A percentile compares a stretch with the other conserved stretches of the same genome.
These are phyloP conservation scores for Zootoca vivipara DNA, from an alignment of 2,113 vertebrate genomes.

Conservation along the genomic window DNA sequence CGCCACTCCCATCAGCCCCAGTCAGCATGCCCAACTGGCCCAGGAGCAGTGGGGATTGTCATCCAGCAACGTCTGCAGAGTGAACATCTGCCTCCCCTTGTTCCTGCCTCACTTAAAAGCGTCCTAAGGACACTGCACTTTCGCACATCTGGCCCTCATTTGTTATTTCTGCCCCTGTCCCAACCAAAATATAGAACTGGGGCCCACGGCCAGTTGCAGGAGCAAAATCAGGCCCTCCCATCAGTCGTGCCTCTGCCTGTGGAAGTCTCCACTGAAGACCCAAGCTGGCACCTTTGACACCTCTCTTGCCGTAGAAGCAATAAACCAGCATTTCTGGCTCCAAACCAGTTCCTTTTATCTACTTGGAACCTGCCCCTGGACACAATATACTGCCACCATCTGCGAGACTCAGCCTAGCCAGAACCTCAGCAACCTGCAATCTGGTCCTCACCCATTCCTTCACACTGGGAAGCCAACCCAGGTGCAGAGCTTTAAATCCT, in stretches of 20 bases:
- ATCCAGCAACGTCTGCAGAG: too few relatives aligned
- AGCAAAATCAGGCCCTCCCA: too few relatives aligned
- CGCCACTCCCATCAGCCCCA: too few relatives aligned
- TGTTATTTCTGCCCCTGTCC: too few relatives aligned
- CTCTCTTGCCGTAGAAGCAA: not conserved
- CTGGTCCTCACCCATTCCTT: not conserved
- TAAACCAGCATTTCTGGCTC: not conserved
- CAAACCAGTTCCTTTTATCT: not conserved
- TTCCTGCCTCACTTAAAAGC: too few relatives aligned
- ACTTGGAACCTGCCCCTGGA: not conserved
- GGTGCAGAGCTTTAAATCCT: not conserved
- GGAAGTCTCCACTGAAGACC: not conserved
- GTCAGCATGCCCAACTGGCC: too few relatives aligned
- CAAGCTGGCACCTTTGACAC: not conserved
- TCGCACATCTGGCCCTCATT: too few relatives aligned
- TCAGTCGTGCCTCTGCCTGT: not conserved
- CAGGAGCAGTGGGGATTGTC: too few relatives aligned
- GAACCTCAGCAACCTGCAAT: not conserved
- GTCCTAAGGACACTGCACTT: too few relatives aligned
- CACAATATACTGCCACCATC: not conserved
- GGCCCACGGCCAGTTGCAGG: too few relatives aligned
- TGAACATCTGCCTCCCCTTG: too few relatives aligned
- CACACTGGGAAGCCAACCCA: not conserved
- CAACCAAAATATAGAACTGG: too few relatives aligned
- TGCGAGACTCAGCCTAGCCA: not conserved